These are phyloP conservation scores for Parotocinclus haroldoi DNA, from an alignment of 2,797 vertebrate species.

Conservation along the genomic window DNA sequence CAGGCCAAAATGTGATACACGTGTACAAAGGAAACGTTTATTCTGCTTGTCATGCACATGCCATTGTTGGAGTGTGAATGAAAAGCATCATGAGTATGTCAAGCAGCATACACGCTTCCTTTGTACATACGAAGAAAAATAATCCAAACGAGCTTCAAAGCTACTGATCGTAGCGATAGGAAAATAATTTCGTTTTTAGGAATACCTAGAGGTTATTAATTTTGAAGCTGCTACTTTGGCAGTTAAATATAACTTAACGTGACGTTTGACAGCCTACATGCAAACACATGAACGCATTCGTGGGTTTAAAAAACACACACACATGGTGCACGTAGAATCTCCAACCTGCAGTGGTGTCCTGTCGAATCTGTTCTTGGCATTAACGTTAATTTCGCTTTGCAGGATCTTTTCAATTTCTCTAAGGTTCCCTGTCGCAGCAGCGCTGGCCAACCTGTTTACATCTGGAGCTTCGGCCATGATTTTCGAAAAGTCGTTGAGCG, in stretches of 20 bases:
- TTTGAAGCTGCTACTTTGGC: neutral
- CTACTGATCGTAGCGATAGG: neutral
- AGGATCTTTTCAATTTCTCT: constrained; percentile 73
- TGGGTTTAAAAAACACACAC: constrained; percentile 21
- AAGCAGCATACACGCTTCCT: too few species aligned
- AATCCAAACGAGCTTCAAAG: neutral
- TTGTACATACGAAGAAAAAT: neutral
- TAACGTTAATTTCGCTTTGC: constrained; percentile 80
- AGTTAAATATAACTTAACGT: too few species aligned
- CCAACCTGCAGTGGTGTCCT: constrained; percentile 93
- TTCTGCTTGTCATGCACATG: too few species aligned
- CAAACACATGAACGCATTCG: constrained; percentile 5
- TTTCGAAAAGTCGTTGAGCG: constrained; percentile 52
- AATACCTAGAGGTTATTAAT: neutral
- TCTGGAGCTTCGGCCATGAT: constrained; percentile 76
- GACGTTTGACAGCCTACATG: neutral
- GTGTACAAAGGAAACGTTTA: too few species aligned
- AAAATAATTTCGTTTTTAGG: neutral
- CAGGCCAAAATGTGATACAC: too few species aligned
- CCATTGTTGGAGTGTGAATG: too few species aligned
- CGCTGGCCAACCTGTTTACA: constrained; percentile 79
- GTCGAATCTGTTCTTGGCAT: constrained; percentile 80
- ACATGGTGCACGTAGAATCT: constrained; percentile 42
- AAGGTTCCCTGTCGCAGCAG: constrained; percentile 85
- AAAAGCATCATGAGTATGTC: too few species aligned